phyloP scores from a whole-genome alignment of 2,113 vertebrate species.

The Labeo catla region DNA sequence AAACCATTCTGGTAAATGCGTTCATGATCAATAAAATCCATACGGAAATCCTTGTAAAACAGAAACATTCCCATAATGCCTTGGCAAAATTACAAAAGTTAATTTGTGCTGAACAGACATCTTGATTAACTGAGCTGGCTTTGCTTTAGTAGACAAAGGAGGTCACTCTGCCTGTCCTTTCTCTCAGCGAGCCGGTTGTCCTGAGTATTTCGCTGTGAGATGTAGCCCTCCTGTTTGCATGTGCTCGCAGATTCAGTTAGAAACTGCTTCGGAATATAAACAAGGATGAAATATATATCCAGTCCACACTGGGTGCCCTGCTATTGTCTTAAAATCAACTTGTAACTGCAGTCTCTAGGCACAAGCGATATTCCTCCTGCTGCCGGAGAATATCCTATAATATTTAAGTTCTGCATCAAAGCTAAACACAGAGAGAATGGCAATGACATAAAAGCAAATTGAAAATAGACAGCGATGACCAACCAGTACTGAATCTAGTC shows the following conservation, averaged over 20 bases:
- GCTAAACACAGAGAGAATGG: neutral
- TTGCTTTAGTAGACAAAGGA: slow-evolving; percentile 25
- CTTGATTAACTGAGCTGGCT: slow-evolving; percentile 28
- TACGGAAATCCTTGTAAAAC: slow-evolving; percentile 63
- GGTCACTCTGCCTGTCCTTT: neutral
- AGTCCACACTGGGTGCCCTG: slow-evolving; percentile 14
- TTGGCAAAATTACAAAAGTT: slow-evolving; percentile 59
- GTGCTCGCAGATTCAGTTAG: neutral
- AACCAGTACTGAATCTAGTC: neutral
- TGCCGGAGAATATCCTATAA: neutral
- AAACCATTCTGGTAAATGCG: slow-evolving; percentile 69
- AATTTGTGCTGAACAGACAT: slow-evolving; percentile 38
- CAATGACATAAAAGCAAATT: neutral
- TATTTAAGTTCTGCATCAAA: slow-evolving; percentile 20
- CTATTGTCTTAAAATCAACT: slow-evolving; percentile 3
- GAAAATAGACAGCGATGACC: neutral
- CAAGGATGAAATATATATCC: neutral
- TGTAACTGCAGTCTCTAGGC: slow-evolving; percentile 13
- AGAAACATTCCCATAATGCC: slow-evolving; percentile 61
- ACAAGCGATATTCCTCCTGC: slow-evolving; percentile 27
- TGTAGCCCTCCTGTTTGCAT: neutral
- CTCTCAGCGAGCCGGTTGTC: neutral
- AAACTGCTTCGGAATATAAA: neutral
- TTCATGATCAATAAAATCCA: slow-evolving; percentile 71
- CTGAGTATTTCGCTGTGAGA: neutral